Base-by-base conservation (phyloP, 2,888 invertebrate genomes). In the Zhuqinia jingwanae region DNA sequence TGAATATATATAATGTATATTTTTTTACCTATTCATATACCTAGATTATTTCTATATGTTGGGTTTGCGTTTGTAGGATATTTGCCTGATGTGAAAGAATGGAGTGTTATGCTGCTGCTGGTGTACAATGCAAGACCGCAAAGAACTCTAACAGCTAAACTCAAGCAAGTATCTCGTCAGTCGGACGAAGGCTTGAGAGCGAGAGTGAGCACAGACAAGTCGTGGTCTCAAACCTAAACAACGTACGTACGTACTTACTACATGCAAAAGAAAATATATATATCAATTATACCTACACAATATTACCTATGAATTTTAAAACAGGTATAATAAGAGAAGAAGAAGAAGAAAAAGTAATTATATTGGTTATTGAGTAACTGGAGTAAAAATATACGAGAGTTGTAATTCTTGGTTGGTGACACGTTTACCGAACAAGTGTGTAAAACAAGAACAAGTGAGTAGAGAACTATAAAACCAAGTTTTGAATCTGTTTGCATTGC, bases 131-230 rank as follows among this genome's bases (percentile, higher is more conserved):
- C 2, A 13, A 15, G 50, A 36, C 5, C 20, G 70, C 70, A 56
- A 56, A 56, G 53, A 36, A 56, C 56, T 36, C 53, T 53, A 50
- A n/a, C 56, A 75, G 56, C 56, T n/a, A 56, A 75, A 53, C 36
- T 75, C 36, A 36, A 36, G 5, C 36, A 36, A 36, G 36, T 36
- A 36, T 36, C 73, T 60, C 70, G 45, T 85, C 85, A 85, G 85
- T 85, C 85, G 79, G 78, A 53, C 53, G 84, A 78, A 85, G 85
- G 85, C 58, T 85, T 85, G 85, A 85, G 85, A 85, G 85, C 85
- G 85, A 85, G 85, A 85, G 85, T 85, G 79, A 85, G 50, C 85
- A 20, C 70, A 73, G 50, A 56, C 82, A 17, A 60, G 75, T 82
- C 82, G 82, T 63, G 75, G 82, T 82, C 82, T 82, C 82, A 82